Conservation (phyloP, 2,888 invertebrate species). For the Aradus depressus region DNA sequence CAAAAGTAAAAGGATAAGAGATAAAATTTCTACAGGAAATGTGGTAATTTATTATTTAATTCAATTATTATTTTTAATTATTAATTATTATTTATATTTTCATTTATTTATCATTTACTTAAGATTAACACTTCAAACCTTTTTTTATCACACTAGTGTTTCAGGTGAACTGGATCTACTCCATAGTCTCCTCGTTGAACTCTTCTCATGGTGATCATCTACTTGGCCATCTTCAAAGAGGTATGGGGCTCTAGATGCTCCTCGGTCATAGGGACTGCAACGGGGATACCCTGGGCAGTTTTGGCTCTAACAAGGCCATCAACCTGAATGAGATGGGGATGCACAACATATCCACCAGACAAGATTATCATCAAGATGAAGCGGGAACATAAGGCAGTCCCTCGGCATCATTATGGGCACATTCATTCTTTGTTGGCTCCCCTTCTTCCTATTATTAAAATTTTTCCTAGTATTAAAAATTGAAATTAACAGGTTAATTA, state of each 20-base stretch:
- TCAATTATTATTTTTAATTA: no score
- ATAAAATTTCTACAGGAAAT: no score
- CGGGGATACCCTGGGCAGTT: constrained; percentile 43
- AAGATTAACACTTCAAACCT: no score
- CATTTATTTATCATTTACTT: no score
- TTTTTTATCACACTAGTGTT: constrained; percentile 27
- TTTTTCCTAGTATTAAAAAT: no score
- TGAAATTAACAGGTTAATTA: no score
- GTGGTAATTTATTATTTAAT: no score
- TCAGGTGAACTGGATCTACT: constrained; percentile 70
- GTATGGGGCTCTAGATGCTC: constrained; percentile 47
- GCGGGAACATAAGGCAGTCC: constrained; percentile 83
- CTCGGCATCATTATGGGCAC: constrained; percentile 96
- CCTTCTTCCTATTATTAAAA: constrained; percentile 92
- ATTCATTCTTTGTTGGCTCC: constrained; percentile 93
- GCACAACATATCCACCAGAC: constrained; percentile 71
- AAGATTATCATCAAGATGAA: constrained; percentile 85
- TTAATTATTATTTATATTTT: no score
- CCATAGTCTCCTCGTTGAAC: constrained; percentile 79
- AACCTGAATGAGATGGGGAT: constrained; percentile 57
- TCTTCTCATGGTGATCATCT: constrained; percentile 91
- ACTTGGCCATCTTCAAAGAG: constrained; percentile 78
- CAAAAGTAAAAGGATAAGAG: no score
- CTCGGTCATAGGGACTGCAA: constrained; percentile 39
- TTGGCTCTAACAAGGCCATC: constrained; percentile 53